A percentile compares a stretch with the other conserved stretches of the same genome.
Evolutionary conservation across 2,113 vertebrate genomes (phyloP).

Genomic region (Girardinichthys multiradiatus): DNA sequence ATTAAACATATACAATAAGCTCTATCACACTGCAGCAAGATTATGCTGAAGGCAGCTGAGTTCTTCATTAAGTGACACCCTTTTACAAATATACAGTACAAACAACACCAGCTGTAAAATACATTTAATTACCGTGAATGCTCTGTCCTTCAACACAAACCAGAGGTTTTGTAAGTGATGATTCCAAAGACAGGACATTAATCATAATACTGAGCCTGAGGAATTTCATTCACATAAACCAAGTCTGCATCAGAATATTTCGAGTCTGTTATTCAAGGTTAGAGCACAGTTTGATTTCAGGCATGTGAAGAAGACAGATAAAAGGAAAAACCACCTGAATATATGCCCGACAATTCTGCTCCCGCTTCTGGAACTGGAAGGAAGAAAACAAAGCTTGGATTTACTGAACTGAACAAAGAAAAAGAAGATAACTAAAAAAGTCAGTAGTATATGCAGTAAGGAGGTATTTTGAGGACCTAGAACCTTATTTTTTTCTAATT

Average conservation of each 20-base stretch:
- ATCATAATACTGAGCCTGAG: conserved; percentile 43
- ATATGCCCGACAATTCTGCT: conserved; percentile 91
- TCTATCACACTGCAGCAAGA: conserved; percentile 27
- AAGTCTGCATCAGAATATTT: conserved; percentile 59
- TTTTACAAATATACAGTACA: conserved; percentile 36
- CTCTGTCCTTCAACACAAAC: conserved; percentile 47
- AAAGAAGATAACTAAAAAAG: conserved; percentile 40
- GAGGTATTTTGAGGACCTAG: conserved; percentile 30
- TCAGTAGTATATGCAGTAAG: conserved; percentile 21
- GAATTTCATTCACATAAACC: conserved; percentile 62
- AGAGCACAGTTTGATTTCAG: conserved; percentile 45
- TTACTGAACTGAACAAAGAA: conserved; percentile 42
- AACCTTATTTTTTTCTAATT: conserved; percentile 28
- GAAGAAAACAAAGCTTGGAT: conserved; percentile 57
- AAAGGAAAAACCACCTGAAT: conserved; percentile 86
- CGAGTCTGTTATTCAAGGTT: conserved; percentile 62
- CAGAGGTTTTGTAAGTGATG: conserved; percentile 56
- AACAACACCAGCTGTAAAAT: conserved; percentile 15
- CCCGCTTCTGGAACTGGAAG: conserved; percentile 90
- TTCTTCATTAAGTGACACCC: conserved; percentile 31
- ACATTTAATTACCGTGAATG: conserved; percentile 42
- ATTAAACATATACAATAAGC: conserved; percentile 30
- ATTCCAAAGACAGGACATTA: conserved; percentile 50
- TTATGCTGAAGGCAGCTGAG: conserved; percentile 45
- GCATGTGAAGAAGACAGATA: conserved; percentile 56